Base-by-base conservation (phyloP, 2,888 invertebrate species). In the Leptinotarsa rubiginosa region DNA sequence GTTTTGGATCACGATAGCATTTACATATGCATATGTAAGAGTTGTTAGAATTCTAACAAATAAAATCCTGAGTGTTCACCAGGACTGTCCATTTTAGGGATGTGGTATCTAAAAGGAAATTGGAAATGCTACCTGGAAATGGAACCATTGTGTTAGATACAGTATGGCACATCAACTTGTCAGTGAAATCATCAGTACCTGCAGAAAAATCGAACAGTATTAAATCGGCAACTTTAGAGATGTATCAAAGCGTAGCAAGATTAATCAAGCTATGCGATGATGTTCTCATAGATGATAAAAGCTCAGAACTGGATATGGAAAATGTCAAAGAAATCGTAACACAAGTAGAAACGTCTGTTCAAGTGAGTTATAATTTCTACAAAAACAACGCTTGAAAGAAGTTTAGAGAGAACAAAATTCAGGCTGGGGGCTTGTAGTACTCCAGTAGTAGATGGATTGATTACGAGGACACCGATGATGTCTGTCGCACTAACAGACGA, bases 71-170 rank as follows among this genome's bases (percentile, higher is more conserved):
- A 41, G 10, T 41, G 12, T 41, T 41, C 41, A 41, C 3, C 12
- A 41, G 41, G 41, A 41, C 2, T 41, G 12, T 16, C 25, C 50
- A 15, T 69, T 73, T 69, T 88, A 93, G 95, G 83, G 97, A 97
- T 90, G 97, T 97, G 77, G 96, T 97, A 81, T 92, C 94, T 76
- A 97, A 96, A 89, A 93, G 96, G 88, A 97, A 95, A 88, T 90
- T 96, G 84, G 96, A 97, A 90, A 96, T 97, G 92, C 89, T 98
- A 82, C 96, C 97, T 3, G 97, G 96, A 78, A 96, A 97, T 88
- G 97, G 97, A 78, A 97, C 97, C 68, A 94, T 97, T 84, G 95
- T 97, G 78, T 91, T 98, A 86, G 97, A 98, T 88, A 96, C 95
- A 72, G 95, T 97, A 81, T 95, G 96, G 86, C 93, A 94, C 86